Conservation (phyloP, 2,888 invertebrate genomes). For the Sarcophaga rosellei region DNA sequence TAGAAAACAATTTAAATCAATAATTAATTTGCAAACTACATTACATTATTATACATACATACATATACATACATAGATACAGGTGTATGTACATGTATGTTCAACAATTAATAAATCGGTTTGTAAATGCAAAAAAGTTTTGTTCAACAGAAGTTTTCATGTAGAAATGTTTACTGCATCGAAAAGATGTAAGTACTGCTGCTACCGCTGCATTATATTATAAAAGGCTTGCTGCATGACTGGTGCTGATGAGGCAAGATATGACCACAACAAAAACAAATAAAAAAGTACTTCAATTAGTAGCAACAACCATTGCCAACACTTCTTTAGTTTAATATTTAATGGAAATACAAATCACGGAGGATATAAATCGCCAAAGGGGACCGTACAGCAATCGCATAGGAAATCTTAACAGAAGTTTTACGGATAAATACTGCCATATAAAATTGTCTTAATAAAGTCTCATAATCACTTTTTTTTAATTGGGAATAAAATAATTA, state of each 20-base stretch:
- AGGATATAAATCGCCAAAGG: neutral
- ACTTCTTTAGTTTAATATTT: constrained; percentile 42
- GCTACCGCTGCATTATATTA: neutral
- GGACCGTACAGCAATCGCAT: no score
- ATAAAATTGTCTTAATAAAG: no score
- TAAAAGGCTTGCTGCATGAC: neutral
- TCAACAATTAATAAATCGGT: constrained; percentile 35
- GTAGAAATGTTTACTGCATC: neutral
- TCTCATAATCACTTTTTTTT: no score
- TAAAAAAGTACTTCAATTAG: neutral
- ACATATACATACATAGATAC: neutral
- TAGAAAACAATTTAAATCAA: constrained; percentile 38
- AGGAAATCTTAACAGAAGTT: no score
- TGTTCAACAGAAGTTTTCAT: constrained; percentile 13
- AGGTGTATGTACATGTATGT: neutral
- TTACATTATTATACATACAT: neutral
- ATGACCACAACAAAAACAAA: no score
- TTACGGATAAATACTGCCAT: no score
- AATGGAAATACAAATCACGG: neutral
- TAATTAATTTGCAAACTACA: constrained; percentile 62
- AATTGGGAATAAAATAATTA: no score
- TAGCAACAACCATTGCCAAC: constrained; percentile 21
- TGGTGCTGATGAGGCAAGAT: constrained; percentile 10
- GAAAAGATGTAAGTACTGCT: neutral
- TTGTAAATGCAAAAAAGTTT: constrained; percentile 47